Percentiles rank a stretch among this genome's conserved stretches.
Evolutionary conservation across 2,888 invertebrate species (phyloP).

Genomic region (Piscicola geometra): DNA sequence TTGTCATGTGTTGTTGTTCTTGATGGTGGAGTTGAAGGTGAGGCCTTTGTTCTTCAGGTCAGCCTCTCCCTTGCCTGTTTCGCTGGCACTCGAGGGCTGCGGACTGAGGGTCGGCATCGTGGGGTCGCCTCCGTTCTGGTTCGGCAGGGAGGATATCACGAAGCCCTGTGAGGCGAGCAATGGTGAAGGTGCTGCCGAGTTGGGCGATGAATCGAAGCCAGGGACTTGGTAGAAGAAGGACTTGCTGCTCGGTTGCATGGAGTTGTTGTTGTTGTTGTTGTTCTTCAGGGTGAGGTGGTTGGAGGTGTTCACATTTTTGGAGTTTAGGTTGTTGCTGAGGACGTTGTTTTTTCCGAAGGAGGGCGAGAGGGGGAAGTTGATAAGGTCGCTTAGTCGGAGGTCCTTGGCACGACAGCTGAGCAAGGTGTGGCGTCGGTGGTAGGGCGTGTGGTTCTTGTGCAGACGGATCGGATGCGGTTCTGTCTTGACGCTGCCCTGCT

Average conservation of each 20-base stretch:
- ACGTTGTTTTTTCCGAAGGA: conserved; percentile 1
- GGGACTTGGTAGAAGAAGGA: conserved; percentile 28
- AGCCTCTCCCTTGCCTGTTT: conserved; percentile 37
- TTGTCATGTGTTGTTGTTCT: not conserved
- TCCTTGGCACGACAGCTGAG: conserved; percentile 41
- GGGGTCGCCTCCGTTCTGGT: conserved; percentile 57
- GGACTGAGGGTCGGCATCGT: conserved; percentile 71
- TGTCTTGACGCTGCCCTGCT: conserved; percentile 41
- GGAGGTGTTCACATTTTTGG: not conserved
- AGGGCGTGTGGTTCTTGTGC: conserved; percentile 50
- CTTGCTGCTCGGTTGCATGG: not conserved
- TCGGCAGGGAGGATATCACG: conserved; percentile 56
- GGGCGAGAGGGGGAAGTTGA: conserved; percentile 13
- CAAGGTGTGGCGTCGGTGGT: conserved; percentile 53
- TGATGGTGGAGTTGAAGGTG: not conserved
- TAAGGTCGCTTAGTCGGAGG: not conserved
- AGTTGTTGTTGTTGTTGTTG: not conserved
- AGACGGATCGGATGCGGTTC: conserved; percentile 51
- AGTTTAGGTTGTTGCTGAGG: not conserved
- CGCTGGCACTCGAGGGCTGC: conserved; percentile 57
- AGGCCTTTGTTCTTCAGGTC: conserved; percentile 22
- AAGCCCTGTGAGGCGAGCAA: conserved; percentile 67
- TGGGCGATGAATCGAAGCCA: conserved; percentile 58
- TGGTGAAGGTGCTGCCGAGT: conserved; percentile 68
- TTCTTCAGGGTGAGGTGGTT: not conserved